phyloP scores from a whole-genome alignment of 2,113 vertebrate genomes.

The Porphyrio hochstetteri region DNA sequence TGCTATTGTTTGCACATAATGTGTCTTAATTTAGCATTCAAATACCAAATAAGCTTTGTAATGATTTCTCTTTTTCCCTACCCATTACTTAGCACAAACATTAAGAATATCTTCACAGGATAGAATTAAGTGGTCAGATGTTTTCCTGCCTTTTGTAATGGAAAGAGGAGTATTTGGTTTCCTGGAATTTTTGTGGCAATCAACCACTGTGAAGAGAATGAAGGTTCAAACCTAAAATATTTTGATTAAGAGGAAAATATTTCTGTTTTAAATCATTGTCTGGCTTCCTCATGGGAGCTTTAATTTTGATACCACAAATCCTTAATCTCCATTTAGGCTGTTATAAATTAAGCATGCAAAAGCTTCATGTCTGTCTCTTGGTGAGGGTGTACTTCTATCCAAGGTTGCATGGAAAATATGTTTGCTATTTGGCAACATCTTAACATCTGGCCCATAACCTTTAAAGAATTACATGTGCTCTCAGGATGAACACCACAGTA shows the following conservation, averaged over 20 bases:
- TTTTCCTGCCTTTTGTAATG: background rate
- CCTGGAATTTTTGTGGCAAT: background rate
- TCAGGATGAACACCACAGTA: background rate
- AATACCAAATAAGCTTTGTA: background rate
- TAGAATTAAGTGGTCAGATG: background rate
- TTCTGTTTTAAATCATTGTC: background rate
- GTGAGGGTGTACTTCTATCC: background rate
- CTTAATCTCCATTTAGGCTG: background rate
- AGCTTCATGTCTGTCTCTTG: background rate
- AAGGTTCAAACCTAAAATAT: background rate
- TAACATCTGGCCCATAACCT: background rate
- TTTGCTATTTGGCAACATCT: background rate
- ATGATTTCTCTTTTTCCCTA: background rate
- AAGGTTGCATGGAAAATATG: background rate
- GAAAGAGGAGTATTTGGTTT: background rate
- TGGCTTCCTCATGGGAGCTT: background rate
- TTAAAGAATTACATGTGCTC: background rate
- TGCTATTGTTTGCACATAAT: background rate
- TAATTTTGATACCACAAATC: background rate
- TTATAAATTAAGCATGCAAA: background rate
- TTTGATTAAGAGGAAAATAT: background rate
- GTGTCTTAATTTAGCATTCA: background rate
- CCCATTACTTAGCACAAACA: background rate
- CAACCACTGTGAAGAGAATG: background rate
- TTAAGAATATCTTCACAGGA: background rate